Evolutionary conservation across 1,140 invertebrate genomes (phyloP).

Genomic region (Zaprionus africanus): DNA sequence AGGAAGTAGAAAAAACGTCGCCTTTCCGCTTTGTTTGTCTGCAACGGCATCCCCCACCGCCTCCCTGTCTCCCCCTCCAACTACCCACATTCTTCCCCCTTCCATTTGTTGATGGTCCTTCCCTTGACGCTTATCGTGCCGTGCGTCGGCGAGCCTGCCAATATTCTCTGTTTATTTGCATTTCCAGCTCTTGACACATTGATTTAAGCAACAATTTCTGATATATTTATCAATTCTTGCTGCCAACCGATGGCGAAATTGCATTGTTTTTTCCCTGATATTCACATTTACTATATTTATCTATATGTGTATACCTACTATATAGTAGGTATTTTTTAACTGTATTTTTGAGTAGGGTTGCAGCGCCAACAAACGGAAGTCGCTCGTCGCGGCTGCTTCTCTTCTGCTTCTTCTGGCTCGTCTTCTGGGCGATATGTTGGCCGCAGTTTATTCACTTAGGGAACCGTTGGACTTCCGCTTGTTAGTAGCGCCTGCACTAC

Average conservation of each 20-base stretch:
- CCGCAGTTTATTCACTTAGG: constrained; percentile 78
- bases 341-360: constrained; percentile 37
- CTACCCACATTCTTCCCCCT: constrained; percentile 8
- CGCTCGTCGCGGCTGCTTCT: constrained; percentile 34
- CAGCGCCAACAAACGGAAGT: constrained; percentile 56
- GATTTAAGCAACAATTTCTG: constrained; percentile 73
- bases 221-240: constrained; percentile 72
- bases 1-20: constrained; percentile 67
- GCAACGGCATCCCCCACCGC: not conserved
- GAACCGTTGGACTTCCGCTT: constrained; percentile 70
- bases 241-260: constrained; percentile 58
- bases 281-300: not conserved
- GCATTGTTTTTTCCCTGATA: constrained; percentile 45
- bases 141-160: constrained; percentile 60
- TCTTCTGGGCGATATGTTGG: constrained; percentile 50
- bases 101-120: not conserved
- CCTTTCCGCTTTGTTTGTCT: constrained; percentile 62
- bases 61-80: not conserved
- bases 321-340: not conserved
- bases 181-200: constrained; percentile 61
- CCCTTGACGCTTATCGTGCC: constrained; percentile 50
- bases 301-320: not conserved
- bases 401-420: constrained; percentile 21
- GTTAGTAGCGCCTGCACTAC: constrained; percentile 39
- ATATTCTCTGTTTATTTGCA: constrained; percentile 73